phyloP scores from a whole-genome alignment of 2,797 vertebrate genomes.

The Pygocentrus nattereri region DNA sequence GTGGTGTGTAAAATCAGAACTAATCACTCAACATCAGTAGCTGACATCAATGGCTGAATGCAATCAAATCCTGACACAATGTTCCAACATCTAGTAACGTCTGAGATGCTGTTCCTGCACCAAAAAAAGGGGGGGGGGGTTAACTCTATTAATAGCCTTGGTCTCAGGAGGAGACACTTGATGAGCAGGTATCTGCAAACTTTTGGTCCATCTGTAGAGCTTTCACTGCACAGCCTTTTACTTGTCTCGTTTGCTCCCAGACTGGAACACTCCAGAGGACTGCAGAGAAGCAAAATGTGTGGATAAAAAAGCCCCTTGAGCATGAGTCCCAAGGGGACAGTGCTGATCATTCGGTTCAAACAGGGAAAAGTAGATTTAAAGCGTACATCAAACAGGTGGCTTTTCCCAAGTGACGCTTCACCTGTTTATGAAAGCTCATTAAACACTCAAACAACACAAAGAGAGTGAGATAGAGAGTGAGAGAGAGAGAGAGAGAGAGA shows the following conservation, averaged over 20 bases:
- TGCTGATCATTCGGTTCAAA: conserved; percentile 37
- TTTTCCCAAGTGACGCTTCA: conserved; percentile 37
- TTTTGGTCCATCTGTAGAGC: conserved; percentile 2
- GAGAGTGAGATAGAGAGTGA: neutral
- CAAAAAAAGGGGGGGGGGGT: too few species aligned
- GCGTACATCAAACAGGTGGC: conserved; percentile 43
- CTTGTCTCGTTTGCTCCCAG: conserved; percentile 23
- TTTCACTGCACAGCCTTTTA: neutral
- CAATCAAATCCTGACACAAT: neutral
- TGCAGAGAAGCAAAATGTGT: conserved; percentile 24
- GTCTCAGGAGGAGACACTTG: neutral
- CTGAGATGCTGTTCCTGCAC: too few species aligned
- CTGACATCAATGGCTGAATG: neutral
- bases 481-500: neutral
- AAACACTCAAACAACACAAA: conserved; percentile 20
- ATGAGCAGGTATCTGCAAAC: neutral
- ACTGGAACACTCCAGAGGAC: conserved; percentile 36
- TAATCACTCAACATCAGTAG: too few species aligned
- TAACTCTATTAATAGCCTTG: neutral
- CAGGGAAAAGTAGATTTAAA: conserved; percentile 16
- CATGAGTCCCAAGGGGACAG: conserved; percentile 22
- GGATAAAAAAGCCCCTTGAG: conserved; percentile 42
- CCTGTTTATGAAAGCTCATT: conserved; percentile 51
- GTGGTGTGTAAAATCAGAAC: too few species aligned
- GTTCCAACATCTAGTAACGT: too few species aligned